Base-by-base conservation (phyloP, 2,888 invertebrate genomes). In the Operophtera brumata region DNA sequence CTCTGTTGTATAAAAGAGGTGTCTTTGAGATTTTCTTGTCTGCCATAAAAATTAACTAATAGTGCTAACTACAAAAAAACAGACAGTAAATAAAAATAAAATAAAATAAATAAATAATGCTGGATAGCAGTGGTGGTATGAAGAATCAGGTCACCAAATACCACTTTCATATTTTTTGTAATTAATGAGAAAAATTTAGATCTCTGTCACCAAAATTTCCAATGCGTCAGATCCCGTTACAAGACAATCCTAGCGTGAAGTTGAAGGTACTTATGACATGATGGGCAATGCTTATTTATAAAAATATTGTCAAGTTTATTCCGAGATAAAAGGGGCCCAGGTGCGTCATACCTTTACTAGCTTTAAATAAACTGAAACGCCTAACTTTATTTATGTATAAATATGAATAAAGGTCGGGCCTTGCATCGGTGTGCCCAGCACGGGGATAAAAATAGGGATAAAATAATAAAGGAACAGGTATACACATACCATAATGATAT, bases 391-490 rank as follows among this genome's bases (percentile, higher is more conserved):
- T 58, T 47, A 52, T 54, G 45, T 40, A 52, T 46, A 37, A 48
- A 57, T 54, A 52, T 47, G 47, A 52, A 55, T 44, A 62, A 61
- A 61, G 61, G 63, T 61, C 47, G 47, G 45, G 41, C 53, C 55
- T 45, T 61, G 59, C 63, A 63, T 44, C 41, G 54, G 47, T 52
- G 56, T 60, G 47, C 52, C 43, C 49, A 39, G 32, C 34, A 37
- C 32, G 47, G 20, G 12, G 43, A 59, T 57, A 57, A 54, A 57
- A 55, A 57, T 57, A 62, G 40, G 40, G 39, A 50, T 26, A 41
- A 47, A 42, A 50, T 28, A 59, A 59, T 32, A 53, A 32, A 40
- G 37, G 35, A 58, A 54, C 35, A 48, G 28, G 40, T 45, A 54
- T n/a, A n/a, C n/a, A n/a, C n/a, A 43, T 39, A 44, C 34, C 39